A percentile compares a stretch with the other conserved stretches of the same genome.
Evolutionary conservation across 1,140 invertebrate species (phyloP).

Genomic region (Holotrichia oblita): DNA sequence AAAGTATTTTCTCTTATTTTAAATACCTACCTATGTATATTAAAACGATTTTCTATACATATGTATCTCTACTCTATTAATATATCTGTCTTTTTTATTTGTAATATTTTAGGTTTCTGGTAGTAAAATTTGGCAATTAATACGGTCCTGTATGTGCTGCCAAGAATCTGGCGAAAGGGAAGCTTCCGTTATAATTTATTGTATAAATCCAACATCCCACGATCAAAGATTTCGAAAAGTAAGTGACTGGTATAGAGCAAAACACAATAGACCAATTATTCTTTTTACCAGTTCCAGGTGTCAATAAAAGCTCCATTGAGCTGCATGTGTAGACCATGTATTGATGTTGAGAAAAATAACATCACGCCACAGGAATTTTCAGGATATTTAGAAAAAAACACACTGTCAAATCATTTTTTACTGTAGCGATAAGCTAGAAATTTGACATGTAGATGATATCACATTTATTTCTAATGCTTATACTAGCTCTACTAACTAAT

Average conservation of each 20-base stretch:
- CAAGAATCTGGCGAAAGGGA: conserved; percentile 6
- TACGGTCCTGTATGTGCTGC: not conserved
- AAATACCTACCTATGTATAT: too few species aligned
- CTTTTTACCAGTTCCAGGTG: not conserved
- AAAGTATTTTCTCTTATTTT: too few species aligned
- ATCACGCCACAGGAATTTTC: not conserved
- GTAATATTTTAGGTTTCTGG: not conserved
- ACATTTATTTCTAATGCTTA: too few species aligned
- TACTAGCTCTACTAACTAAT: too few species aligned
- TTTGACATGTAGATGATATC: too few species aligned
- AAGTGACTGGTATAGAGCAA: not conserved
- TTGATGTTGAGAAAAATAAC: not conserved
- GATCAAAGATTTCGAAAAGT: not conserved
- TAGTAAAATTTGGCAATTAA: not conserved
- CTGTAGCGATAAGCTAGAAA: not conserved
- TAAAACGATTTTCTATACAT: too few species aligned
- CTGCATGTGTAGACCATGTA: not conserved
- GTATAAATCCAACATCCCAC: not conserved
- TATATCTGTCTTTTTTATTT: too few species aligned
- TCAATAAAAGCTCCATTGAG: not conserved
- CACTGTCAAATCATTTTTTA: not conserved
- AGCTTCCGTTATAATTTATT: conserved; percentile 1
- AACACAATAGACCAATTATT: not conserved
- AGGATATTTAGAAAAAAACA: not conserved
- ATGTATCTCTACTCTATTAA: too few species aligned